Percentiles rank a stretch among this genome's conserved stretches.
phyloP scores from a whole-genome alignment of 2,888 invertebrate species.

The Maniola hyperantus region DNA sequence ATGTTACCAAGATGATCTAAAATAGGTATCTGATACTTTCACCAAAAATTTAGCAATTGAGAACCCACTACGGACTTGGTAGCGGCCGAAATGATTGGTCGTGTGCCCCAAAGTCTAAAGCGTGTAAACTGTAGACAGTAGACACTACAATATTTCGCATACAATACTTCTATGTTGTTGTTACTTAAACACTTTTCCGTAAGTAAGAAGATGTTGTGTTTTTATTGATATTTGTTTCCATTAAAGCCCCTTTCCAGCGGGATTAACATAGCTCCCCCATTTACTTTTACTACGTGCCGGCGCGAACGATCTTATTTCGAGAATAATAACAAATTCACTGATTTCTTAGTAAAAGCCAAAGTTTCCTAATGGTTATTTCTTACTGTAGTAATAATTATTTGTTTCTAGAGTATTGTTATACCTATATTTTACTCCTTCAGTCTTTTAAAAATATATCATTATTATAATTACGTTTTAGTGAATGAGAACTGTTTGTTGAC shows the following conservation, averaged over 20 bases:
- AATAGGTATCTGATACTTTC: no score
- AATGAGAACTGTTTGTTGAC: background rate
- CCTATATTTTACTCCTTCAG: background rate
- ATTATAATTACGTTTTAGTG: background rate
- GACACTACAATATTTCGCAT: background rate
- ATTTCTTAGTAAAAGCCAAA: conserved; percentile 27
- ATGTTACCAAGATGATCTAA: no score
- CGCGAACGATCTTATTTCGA: conserved; percentile 56
- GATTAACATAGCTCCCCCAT: conserved; percentile 46
- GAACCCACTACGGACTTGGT: no score
- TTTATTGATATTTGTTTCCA: conserved; percentile 37
- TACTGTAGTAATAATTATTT: conserved; percentile 18
- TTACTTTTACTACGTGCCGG: conserved; percentile 60
- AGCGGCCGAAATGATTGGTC: no score
- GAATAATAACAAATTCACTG: conserved; percentile 54
- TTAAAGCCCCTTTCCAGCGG: conserved; percentile 40
- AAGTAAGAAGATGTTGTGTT: conserved; percentile 30
- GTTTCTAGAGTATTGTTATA: conserved; percentile 9
- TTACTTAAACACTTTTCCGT: conserved; percentile 16
- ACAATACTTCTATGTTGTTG: conserved; percentile 2
- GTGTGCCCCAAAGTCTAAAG: no score
- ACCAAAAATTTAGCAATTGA: no score
- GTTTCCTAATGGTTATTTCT: conserved; percentile 26
- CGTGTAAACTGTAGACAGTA: no score
- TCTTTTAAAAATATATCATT: background rate